A percentile compares a stretch with the other conserved stretches of the same genome.
Conservation (phyloP, 1,140 invertebrate genomes). For the Drosophila suzukii region DNA sequence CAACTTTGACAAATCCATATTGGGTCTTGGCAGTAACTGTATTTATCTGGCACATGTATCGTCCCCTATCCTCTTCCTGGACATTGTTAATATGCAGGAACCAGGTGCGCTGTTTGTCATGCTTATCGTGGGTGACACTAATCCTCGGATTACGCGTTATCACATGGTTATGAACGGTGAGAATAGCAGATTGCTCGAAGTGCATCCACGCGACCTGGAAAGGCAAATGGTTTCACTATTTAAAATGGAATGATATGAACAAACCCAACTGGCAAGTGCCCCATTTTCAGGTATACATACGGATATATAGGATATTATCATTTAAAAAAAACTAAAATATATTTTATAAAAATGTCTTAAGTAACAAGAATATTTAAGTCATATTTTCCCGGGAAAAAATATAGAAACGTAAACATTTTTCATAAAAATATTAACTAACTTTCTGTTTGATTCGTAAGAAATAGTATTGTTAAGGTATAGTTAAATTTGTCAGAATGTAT, state of each 20-base stretch:
- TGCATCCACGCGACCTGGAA: slow-evolving; percentile 97
- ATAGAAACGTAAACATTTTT: no score
- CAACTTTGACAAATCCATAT: slow-evolving; percentile 96
- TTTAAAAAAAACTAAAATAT: no score
- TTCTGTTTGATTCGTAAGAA: no score
- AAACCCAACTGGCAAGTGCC: no score
- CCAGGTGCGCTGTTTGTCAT: slow-evolving; percentile 92
- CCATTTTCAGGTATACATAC: no score
- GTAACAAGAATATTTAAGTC: no score
- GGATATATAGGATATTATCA: no score
- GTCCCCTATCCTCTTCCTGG: slow-evolving; percentile 94
- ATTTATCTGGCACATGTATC: slow-evolving; percentile 98
- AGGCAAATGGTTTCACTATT: slow-evolving; percentile 17
- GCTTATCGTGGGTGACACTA: slow-evolving; percentile 92
- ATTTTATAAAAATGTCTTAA: no score
- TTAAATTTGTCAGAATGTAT: no score
- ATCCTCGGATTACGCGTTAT: slow-evolving; percentile 96
- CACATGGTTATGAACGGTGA: slow-evolving; percentile 96
- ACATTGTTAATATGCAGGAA: slow-evolving; percentile 96
- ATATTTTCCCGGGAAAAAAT: no score
- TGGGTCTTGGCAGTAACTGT: slow-evolving; percentile 96
- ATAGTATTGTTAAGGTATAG: no score
- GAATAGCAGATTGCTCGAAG: slow-evolving; percentile 96
- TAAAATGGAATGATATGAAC: background rate
- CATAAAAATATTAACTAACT: no score